Percentiles rank a stretch among this genome's conserved stretches.
phyloP scores from a whole-genome alignment of 2,888 invertebrate species.

The Zygaena filipendulae region DNA sequence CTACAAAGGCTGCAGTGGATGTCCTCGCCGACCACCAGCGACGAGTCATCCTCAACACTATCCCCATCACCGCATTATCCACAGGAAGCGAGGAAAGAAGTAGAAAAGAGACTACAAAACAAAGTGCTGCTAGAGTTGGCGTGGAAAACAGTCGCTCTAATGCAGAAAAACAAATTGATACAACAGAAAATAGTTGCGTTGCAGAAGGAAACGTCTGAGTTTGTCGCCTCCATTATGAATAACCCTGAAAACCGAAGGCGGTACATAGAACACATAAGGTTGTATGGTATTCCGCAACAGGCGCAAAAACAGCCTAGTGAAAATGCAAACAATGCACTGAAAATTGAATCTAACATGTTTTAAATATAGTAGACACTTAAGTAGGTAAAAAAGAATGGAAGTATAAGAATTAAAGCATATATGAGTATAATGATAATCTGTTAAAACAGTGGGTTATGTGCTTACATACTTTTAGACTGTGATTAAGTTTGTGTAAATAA shows the following conservation, averaged over 20 bases:
- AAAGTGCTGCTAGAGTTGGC: conserved; percentile 71
- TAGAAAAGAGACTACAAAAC: conserved; percentile 39
- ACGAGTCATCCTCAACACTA: conserved; percentile 19
- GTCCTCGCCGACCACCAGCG: conserved; percentile 20
- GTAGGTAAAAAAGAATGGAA: no score
- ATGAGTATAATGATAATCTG: no score
- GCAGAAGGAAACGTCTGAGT: conserved; percentile 72
- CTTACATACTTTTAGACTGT: no score
- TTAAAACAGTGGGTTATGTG: no score
- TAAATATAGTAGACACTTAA: no score
- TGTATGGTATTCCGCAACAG: conserved; percentile 25
- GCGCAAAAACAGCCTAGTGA: conserved; percentile 17
- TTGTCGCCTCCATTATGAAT: conserved; percentile 68
- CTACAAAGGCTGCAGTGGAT: conserved; percentile 35
- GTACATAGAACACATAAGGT: conserved; percentile 35
- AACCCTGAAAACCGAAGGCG: conserved; percentile 53
- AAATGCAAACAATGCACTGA: conserved; percentile 25
- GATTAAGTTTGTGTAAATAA: no score
- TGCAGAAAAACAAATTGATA: conserved; percentile 70
- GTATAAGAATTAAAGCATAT: no score
- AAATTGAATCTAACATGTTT: conserved; percentile 33
- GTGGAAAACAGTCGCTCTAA: conserved; percentile 70
- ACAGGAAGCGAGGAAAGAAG: no score
- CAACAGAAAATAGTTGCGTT: conserved; percentile 70
- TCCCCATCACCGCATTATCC: conserved; percentile 15